These are phyloP conservation scores for Tetropium fuscum DNA, from an alignment of 2,888 invertebrate species.

Conservation along the genomic window DNA sequence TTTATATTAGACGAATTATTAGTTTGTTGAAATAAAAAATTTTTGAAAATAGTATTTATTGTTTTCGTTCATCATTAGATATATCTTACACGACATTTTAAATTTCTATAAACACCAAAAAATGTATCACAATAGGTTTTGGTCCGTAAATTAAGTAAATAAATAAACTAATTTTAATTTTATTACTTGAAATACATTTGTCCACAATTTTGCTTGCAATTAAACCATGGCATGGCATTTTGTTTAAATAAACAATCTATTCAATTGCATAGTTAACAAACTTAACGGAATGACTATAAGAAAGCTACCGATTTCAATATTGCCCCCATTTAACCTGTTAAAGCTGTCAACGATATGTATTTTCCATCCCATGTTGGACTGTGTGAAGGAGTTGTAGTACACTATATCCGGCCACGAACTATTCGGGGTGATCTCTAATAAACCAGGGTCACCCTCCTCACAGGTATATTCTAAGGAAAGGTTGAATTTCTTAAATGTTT, in stretches of 20 bases:
- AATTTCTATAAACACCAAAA: too few relatives aligned
- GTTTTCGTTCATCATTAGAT: too few relatives aligned
- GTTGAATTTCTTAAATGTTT: constrained; percentile 87
- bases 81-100: too few relatives aligned
- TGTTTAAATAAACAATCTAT: constrained; percentile 54
- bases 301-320: background rate
- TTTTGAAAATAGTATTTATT: too few relatives aligned
- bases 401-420: constrained; percentile 91
- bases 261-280: constrained; percentile 56
- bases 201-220: constrained; percentile 21
- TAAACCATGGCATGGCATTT: constrained; percentile 18
- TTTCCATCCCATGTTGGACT: constrained; percentile 95
- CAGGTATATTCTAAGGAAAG: constrained; percentile 80
- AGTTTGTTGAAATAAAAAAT: too few relatives aligned
- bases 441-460: constrained; percentile 78
- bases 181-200: constrained; percentile 13
- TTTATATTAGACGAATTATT: too few relatives aligned
- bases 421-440: constrained; percentile 86
- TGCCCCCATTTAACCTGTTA: constrained; percentile 54
- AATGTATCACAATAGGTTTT: background rate
- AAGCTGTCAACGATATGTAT: constrained; percentile 90
- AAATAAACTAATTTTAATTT: constrained; percentile 1
- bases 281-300: constrained; percentile 30
- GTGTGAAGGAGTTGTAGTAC: constrained; percentile 94
- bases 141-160: constrained; percentile 9